Conservation (phyloP, 2,797 vertebrate genomes). For the Leptoclinus maculatus region DNA sequence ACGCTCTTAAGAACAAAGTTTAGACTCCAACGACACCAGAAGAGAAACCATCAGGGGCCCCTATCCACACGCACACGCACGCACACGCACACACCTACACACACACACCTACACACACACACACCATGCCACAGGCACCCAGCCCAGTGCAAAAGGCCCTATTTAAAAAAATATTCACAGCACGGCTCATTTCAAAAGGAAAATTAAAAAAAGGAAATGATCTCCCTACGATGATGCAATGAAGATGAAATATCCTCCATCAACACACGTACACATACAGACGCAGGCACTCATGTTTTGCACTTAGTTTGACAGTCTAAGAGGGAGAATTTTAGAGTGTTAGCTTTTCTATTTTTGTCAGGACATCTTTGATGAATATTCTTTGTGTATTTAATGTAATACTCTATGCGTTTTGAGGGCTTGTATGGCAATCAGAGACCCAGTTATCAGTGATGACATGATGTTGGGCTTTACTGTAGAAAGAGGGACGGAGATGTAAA, state of each 20-base stretch:
- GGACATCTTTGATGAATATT: constrained; percentile 67
- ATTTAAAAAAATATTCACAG: constrained; percentile 75
- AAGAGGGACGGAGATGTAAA: background rate
- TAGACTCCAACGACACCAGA: constrained; percentile 19
- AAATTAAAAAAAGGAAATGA: constrained; percentile 76
- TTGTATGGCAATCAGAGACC: constrained; percentile 47
- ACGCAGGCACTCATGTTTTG: constrained; percentile 54
- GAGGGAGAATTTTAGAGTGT: constrained; percentile 53
- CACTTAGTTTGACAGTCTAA: constrained; percentile 68
- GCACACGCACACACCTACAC: constrained; percentile 1
- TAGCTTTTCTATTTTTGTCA: constrained; percentile 71
- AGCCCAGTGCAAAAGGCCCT: constrained; percentile 49
- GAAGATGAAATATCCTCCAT: constrained; percentile 80
- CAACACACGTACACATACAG: constrained; percentile 50
- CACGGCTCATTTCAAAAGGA: constrained; percentile 77
- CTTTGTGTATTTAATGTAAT: constrained; percentile 53
- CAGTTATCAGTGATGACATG: constrained; percentile 11
- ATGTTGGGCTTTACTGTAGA: background rate
- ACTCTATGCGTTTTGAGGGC: constrained; percentile 23
- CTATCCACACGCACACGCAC: constrained; percentile 5
- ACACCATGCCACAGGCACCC: constrained; percentile 42
- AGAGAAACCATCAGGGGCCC: constrained; percentile 25
- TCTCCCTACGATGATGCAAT: constrained; percentile 82
- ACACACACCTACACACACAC: constrained; percentile 25
- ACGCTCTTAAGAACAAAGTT: constrained; percentile 23